Percentiles rank a stretch among this genome's conserved stretches.
phyloP scores from a whole-genome alignment of 2,888 invertebrate genomes.

The Drosophila anomalata region DNA sequence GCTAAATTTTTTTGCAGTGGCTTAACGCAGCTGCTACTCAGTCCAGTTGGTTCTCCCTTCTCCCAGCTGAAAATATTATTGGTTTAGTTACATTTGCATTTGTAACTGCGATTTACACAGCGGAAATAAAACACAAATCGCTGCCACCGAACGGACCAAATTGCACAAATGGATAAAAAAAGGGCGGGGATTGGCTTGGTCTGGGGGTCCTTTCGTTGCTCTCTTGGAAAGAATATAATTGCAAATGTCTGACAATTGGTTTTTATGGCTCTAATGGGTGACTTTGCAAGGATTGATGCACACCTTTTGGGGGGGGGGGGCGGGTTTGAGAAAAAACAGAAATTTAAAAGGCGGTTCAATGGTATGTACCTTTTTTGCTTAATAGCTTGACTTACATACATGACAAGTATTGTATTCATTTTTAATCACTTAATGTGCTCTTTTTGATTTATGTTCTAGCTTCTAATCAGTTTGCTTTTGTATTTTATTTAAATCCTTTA shows the following conservation, averaged over 20 bases:
- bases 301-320: not conserved
- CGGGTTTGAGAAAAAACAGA: not conserved
- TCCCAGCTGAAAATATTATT: constrained; percentile 62
- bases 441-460: too few species aligned
- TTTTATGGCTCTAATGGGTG: constrained; percentile 28
- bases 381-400: too few species aligned
- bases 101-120: constrained; percentile 76
- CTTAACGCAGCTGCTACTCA: constrained; percentile 16
- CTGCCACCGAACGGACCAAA: constrained; percentile 34
- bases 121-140: constrained; percentile 74
- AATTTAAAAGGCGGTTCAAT: constrained; percentile 6
- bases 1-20: not conserved
- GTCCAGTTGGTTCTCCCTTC: not conserved
- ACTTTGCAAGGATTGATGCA: constrained; percentile 3
- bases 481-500: too few species aligned
- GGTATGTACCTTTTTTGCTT: not conserved
- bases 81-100: constrained; percentile 80
- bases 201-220: constrained; percentile 17
- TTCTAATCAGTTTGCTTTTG: not conserved
- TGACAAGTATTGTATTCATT: too few species aligned
- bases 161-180: constrained; percentile 24
- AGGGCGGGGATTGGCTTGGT: constrained; percentile 21
- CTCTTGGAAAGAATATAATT: constrained; percentile 22
- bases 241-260: constrained; percentile 30
- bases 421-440: too few species aligned